phyloP scores from a whole-genome alignment of 2,888 invertebrate species.

The Sussaba pulchella region DNA sequence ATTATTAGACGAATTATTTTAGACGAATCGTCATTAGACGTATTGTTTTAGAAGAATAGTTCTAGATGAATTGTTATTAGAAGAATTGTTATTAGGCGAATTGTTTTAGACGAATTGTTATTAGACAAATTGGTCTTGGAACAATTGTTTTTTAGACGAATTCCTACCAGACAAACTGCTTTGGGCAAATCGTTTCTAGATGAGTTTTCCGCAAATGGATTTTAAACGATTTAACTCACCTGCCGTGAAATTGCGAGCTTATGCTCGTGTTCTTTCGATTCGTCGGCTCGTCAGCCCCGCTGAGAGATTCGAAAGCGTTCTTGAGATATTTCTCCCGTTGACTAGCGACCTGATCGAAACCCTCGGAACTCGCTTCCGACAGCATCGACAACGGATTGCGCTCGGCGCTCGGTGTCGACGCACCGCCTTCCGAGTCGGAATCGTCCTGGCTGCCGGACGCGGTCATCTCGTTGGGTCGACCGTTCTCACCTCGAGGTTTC shows the following conservation, averaged over 20 bases:
- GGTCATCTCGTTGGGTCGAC: slow-evolving; percentile 79
- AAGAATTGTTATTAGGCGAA: no score
- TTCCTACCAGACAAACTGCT: no score
- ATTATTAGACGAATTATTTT: no score
- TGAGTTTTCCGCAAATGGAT: no score
- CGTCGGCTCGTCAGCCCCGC: slow-evolving; percentile 86
- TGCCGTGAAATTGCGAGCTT: slow-evolving; percentile 84
- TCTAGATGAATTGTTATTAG: no score
- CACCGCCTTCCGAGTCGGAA: slow-evolving; percentile 87
- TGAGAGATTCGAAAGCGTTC: slow-evolving; percentile 90
- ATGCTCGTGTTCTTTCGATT: slow-evolving; percentile 82
- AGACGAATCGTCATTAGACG: no score
- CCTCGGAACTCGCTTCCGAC: slow-evolving; percentile 90
- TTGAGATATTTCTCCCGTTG: slow-evolving; percentile 88
- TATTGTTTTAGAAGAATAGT: no score
- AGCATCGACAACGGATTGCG: slow-evolving; percentile 89
- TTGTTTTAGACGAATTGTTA: no score
- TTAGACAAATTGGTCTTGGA: no score
- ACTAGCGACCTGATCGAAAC: slow-evolving; percentile 86
- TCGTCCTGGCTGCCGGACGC: slow-evolving; percentile 89
- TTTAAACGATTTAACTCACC: slow-evolving; percentile 69
- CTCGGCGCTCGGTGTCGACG: slow-evolving; percentile 93
- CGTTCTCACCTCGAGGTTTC: slow-evolving; percentile 79
- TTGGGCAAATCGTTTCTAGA: no score
- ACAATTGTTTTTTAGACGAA: no score